Base-by-base conservation (phyloP, 2,797 vertebrate genomes). In the Helarctos malayanus region DNA sequence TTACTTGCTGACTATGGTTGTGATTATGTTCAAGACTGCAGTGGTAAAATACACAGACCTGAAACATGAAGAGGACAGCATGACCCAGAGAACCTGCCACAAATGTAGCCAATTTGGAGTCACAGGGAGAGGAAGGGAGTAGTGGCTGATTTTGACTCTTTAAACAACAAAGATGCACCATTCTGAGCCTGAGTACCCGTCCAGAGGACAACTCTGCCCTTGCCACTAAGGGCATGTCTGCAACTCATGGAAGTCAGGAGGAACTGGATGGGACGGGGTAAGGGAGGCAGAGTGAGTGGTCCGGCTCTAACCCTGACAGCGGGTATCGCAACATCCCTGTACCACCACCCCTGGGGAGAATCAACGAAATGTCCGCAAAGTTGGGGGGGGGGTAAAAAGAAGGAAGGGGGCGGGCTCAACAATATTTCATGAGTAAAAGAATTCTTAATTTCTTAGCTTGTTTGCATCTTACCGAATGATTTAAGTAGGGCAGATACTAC, bases 131-230 rank as follows among this genome's bases (percentile, higher is more conserved):
- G 2, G 3, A 35, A 80, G 56, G 56, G 23, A 63, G 19, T 41
- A 12, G 14, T 45, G 35, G 9, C 19, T 76, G 35, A 69, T 32
- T 95, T 82, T 54, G 65, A 92, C 78, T 79, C 65, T 76, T 87
- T 65, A 92, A 92, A 96, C 81, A 92, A 87, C 23, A 80, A 69
- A 38, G 45, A 80, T 18, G 16, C 7, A 90, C 69, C n/a, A 41
- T 4, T 65, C 32, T 25, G 18, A 79, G 29, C 41, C 59, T 18
- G 10, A 69, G 1, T 75, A 47, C 63, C 38, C 85, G 59, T 19
- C 35, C 89, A 57, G 49, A 76, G 6, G 54, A 79, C 3, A 73
- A 4, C 38, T 82, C 35, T 38, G 35, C 15, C 71, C 80, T 57
- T 68, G 57, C 35, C 57, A 52, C n/a, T 29, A 35, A 69, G n/a